Percentiles rank a stretch among this genome's conserved stretches.
Evolutionary conservation across 2,113 vertebrate species (phyloP).

Genomic region (Serinus canaria): DNA sequence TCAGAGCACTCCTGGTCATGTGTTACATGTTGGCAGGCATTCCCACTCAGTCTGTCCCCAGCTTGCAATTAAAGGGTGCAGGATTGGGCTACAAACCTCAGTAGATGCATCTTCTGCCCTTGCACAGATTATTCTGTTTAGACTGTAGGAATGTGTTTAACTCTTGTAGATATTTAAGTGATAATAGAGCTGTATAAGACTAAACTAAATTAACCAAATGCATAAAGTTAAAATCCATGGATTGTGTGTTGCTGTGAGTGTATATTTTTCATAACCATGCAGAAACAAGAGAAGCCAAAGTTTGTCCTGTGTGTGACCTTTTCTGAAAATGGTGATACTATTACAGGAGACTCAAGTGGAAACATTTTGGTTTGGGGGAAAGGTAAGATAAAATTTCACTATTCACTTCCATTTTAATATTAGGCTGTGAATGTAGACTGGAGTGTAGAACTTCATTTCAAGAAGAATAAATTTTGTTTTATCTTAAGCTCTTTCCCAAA

Average conservation of each 20-base stretch:
- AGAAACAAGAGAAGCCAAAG: conserved; percentile 99
- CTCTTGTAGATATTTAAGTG: neutral
- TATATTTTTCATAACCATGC: conserved; percentile 53
- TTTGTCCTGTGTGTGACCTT: conserved; percentile 98
- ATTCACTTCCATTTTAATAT: neutral
- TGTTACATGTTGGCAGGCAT: neutral
- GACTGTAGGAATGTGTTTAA: neutral
- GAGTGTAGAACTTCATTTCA: neutral
- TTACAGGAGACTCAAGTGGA: conserved; percentile 97
- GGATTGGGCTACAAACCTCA: neutral
- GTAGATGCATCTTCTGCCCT: neutral
- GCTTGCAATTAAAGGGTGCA: neutral
- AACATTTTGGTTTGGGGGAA: conserved; percentile 99
- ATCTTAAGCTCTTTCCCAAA: neutral
- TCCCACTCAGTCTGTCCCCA: neutral
- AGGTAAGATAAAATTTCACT: conserved; percentile 77
- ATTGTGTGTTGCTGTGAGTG: conserved; percentile 7
- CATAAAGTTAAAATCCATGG: neutral
- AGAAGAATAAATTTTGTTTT: neutral
- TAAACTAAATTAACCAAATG: neutral
- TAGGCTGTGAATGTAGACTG: neutral
- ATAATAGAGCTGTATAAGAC: neutral
- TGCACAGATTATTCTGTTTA: neutral
- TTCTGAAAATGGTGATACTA: conserved; percentile 95
- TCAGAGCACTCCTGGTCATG: neutral